phyloP scores from a whole-genome alignment of 1,140 invertebrate genomes.

The Pygmarrhopalites habei region DNA sequence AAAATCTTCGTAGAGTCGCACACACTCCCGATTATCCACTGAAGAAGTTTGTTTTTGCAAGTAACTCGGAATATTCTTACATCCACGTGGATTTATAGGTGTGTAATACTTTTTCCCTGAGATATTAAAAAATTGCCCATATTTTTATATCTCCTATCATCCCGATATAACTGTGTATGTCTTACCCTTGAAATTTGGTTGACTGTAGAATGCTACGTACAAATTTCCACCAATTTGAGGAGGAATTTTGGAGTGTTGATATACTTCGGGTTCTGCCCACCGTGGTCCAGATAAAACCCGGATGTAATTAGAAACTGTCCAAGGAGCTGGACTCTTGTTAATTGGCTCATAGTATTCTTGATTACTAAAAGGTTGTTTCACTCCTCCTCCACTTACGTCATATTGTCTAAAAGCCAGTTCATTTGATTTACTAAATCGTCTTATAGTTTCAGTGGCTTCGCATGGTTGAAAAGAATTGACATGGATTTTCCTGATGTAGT shows the following conservation, averaged over 20 bases:
- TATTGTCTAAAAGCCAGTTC: background rate
- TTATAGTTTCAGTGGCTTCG: background rate
- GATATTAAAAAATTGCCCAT: background rate
- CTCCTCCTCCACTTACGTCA: background rate
- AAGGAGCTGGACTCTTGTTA: background rate
- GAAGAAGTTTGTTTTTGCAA: conserved; percentile 16
- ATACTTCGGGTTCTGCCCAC: background rate
- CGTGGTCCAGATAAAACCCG: background rate
- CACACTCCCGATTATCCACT: conserved; percentile 25
- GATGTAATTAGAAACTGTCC: background rate
- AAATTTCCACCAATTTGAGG: background rate
- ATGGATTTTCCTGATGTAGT: background rate
- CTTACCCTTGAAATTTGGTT: background rate
- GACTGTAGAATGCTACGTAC: background rate
- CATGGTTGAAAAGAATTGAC: background rate
- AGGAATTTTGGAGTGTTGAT: background rate
- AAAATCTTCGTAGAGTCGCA: conserved; percentile 22
- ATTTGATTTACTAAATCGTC: background rate
- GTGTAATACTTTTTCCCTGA: background rate
- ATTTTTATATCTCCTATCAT: background rate
- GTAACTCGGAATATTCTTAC: conserved; percentile 12
- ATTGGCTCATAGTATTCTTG: background rate
- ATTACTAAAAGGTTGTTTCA: background rate
- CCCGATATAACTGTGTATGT: background rate
- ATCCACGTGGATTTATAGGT: conserved; percentile 23